Evolutionary conservation across 2,888 invertebrate species (phyloP), one percentile per base, ranked within the genome.

Genomic region (Baronia brevicornis): DNA sequence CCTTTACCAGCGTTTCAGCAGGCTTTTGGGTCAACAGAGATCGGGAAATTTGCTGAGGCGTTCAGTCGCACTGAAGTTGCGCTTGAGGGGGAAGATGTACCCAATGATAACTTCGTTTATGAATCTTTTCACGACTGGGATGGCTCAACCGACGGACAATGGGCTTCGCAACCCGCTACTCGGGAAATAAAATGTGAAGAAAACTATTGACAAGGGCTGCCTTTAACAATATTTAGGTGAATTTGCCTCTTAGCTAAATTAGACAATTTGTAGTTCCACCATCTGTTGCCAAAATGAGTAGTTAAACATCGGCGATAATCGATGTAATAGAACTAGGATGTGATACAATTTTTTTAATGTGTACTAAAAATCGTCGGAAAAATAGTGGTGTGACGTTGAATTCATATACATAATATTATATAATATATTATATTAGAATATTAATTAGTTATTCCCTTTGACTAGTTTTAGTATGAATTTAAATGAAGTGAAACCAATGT

Each of bases 11-110:
- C 92, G 24, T 94, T 94, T 60, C 92, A 93, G 61, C 93, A 93
- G 73, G 93, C 94, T 1, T 94, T 94, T 62, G 94, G 94, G 12
- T 92, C 93, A 13, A 94, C 94, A 11, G 94, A 93, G 72, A 91
- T 94, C 44, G 94, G 94, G n/a, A 89, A 92, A 43, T 94, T 93
- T 51, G 90, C 91, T 3, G 91, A 91, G 55, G 90, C 88, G 29
- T 91, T 91, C 62, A 87, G 87, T 38, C 86, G 86, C 42, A 80
- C 87, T 42, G 87, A 88, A 51, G 75, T 79, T 14, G 84, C 80
- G 9, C 68, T 72, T 19, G 82, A 79, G 9, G 68, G 69, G 8
- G 60, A 79, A 7, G 78, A 78, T 18, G 54, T 60, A 27, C 53
- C 68, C 21, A 52, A 56, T 28, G 85, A 84, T 38, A 74, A 60